phyloP scores from a whole-genome alignment of 2,797 vertebrate species.

The Hafferia zeledoni region DNA sequence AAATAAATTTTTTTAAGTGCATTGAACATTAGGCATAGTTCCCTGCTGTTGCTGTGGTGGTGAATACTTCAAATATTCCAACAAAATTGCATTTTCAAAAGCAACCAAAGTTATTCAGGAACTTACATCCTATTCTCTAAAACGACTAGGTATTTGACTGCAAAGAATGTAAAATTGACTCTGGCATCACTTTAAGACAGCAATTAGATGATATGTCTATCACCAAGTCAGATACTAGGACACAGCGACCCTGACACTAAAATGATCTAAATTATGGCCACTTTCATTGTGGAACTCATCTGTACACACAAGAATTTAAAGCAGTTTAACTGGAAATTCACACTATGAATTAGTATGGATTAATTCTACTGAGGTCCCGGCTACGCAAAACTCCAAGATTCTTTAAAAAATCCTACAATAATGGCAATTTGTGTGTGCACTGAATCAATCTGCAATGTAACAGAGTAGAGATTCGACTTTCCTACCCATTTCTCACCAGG shows the following conservation, averaged over 20 bases:
- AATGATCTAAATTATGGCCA: background rate
- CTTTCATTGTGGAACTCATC: background rate
- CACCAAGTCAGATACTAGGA: background rate
- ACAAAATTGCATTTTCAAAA: background rate
- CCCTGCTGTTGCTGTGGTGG: background rate
- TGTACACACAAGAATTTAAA: background rate
- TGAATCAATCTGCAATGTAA: background rate
- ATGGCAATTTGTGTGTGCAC: background rate
- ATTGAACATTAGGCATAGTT: background rate
- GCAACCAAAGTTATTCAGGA: background rate
- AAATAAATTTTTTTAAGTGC: background rate
- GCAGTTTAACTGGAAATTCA: background rate
- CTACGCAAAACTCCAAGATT: background rate
- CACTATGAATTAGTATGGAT: background rate
- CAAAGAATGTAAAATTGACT: background rate
- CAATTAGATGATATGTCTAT: background rate
- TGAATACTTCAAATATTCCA: background rate
- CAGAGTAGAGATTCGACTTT: fast-evolving
- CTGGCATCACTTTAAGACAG: background rate
- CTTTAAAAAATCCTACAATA: background rate
- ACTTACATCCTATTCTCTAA: background rate
- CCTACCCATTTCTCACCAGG: background rate
- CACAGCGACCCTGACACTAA: background rate
- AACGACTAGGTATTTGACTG: background rate
- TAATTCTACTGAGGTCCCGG: background rate